Conservation (phyloP, 2,888 invertebrate genomes). For the Zygothrica quintamaculata region DNA sequence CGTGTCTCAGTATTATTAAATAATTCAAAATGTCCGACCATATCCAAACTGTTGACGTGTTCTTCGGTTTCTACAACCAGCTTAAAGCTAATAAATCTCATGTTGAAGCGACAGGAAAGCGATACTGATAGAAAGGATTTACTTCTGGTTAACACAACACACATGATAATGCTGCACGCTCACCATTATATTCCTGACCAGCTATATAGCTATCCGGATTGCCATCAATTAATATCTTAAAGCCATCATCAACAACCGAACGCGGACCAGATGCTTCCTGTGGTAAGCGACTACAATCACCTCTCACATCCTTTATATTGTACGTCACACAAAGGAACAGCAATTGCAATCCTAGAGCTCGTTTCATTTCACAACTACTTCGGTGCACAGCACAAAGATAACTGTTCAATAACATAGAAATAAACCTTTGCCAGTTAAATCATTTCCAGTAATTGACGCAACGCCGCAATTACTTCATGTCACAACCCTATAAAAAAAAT, state of each 20-base stretch:
- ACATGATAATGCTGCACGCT: constrained; percentile 51
- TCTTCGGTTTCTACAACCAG: constrained; percentile 90
- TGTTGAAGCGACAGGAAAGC: constrained; percentile 87
- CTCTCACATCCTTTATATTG: constrained; percentile 16
- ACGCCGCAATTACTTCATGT: constrained; percentile 57
- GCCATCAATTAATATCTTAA: constrained; percentile 88
- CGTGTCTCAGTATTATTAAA: constrained; percentile 90
- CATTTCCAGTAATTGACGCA: constrained; percentile 44
- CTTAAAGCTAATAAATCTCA: constrained; percentile 92
- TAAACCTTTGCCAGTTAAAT: constrained; percentile 50
- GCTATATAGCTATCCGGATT: constrained; percentile 89
- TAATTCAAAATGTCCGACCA: constrained; percentile 88
- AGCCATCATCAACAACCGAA: constrained; percentile 88
- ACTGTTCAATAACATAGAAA: constrained; percentile 45
- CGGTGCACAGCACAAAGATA: constrained; percentile 33
- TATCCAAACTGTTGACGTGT: constrained; percentile 76
- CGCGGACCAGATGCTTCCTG: constrained; percentile 84
- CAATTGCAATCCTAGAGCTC: constrained; percentile 1
- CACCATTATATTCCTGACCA: constrained; percentile 90
- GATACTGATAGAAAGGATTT: constrained; percentile 85
- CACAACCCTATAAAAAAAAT: constrained; percentile 17
- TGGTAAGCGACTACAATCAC: constrained; percentile 85
- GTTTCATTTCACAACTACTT: constrained; percentile 39
- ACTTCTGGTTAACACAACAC: background rate
- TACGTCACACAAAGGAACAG: constrained; percentile 15